These are phyloP conservation scores for Isaurus tuberculatus DNA, from an alignment of 92 coral and sea anemone species.

Conservation along the genomic window DNA sequence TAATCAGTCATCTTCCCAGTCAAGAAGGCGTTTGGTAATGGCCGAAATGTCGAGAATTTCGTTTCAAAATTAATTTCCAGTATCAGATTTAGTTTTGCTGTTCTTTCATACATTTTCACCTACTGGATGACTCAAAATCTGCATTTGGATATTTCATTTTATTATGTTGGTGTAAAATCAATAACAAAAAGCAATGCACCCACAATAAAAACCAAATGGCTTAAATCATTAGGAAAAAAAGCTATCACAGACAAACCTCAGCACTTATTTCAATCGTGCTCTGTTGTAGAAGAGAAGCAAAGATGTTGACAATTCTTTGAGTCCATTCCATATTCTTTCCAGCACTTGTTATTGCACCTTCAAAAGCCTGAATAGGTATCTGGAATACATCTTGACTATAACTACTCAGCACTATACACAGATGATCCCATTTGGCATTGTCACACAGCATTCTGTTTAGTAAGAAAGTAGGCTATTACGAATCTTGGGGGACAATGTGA, in stretches of 20 bases:
- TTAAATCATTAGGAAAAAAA: background rate
- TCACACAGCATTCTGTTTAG: slow-evolving; percentile 12
- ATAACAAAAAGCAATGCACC: background rate
- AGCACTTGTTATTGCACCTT: slow-evolving; percentile 23
- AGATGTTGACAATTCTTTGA: slow-evolving; percentile 3
- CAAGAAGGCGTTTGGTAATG: no score
- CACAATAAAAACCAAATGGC: background rate
- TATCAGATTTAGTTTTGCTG: no score
- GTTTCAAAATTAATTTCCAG: no score
- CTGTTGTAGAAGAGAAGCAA: slow-evolving; percentile 5
- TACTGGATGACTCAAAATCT: no score
- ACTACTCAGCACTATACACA: slow-evolving; percentile 34
- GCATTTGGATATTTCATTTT: no score
- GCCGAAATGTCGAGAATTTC: no score
- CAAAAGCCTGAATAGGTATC: slow-evolving; percentile 20
- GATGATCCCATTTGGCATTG: slow-evolving; percentile 8
- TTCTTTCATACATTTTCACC: no score
- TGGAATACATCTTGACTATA: slow-evolving; percentile 7
- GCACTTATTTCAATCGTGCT: slow-evolving; percentile 6
- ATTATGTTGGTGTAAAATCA: no score
- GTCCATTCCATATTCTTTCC: slow-evolving; percentile 24
- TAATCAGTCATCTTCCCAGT: no score
- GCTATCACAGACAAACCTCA: slow-evolving; percentile 36
- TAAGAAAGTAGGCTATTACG: no score
- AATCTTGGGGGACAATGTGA: no score